Evolutionary conservation across 2,797 vertebrate species (phyloP).

Genomic region (Betta splendens): DNA sequence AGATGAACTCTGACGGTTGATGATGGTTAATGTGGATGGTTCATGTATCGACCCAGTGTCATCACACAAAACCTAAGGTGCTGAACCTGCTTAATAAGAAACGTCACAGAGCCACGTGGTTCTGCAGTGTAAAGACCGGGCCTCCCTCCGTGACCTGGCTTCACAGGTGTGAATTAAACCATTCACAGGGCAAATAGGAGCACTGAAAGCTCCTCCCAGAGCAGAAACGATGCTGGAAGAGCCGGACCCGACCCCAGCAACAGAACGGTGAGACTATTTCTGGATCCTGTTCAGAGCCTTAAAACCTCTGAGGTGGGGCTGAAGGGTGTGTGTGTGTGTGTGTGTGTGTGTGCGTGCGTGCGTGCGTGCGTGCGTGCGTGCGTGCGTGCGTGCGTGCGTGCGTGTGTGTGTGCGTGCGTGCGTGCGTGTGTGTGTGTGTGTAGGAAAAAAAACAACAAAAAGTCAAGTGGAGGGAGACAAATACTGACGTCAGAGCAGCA

Average conservation of each 20-base stretch:
- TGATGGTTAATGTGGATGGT: no score
- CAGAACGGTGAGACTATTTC: conserved; percentile 49
- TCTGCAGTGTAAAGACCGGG: conserved; percentile 4
- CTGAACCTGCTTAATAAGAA: conserved; percentile 8
- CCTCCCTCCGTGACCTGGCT: neutral
- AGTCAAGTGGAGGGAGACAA: conserved; percentile 34
- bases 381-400: no score
- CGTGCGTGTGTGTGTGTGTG: no score
- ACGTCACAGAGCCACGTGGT: neutral
- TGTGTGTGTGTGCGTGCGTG: conserved; percentile 13
- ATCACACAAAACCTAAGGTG: neutral
- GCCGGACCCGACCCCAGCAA: conserved; percentile 43
- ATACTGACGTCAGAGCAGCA: conserved; percentile 49
- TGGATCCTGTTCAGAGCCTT: conserved; percentile 39
- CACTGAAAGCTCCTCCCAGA: conserved; percentile 29
- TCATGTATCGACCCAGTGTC: no score
- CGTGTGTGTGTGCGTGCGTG: conserved; percentile 16
- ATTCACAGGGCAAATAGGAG: conserved; percentile 35
- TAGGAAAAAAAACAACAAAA: no score
- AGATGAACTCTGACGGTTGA: no score
- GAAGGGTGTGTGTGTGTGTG: conserved; percentile 10
- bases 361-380: no score
- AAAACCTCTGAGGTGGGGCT: conserved; percentile 31
- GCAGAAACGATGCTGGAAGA: conserved; percentile 16
- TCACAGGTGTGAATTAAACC: conserved; percentile 28